Conservation (phyloP, 2,797 vertebrate genomes). For the Channa striata region DNA sequence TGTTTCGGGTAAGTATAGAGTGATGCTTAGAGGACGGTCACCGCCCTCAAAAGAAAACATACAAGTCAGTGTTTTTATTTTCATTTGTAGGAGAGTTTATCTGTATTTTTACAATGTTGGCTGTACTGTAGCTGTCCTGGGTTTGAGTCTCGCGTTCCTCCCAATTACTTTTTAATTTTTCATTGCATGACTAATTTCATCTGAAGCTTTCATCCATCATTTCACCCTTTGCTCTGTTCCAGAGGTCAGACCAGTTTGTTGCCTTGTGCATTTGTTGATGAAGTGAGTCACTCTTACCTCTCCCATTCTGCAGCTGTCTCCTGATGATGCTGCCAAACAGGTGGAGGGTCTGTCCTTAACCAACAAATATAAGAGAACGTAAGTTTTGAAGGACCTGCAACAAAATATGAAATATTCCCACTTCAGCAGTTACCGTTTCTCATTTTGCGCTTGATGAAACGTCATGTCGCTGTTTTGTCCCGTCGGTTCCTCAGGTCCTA, state of each 20-base stretch:
- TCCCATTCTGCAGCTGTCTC: slow-evolving; percentile 59
- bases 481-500: slow-evolving; percentile 71
- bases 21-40: neutral
- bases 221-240: slow-evolving; percentile 17
- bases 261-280: neutral
- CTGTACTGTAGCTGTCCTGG: neutral
- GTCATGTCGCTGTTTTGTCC: no score
- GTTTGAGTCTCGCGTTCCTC: neutral
- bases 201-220: slow-evolving; percentile 10
- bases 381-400: slow-evolving; percentile 37
- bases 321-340: slow-evolving; percentile 47
- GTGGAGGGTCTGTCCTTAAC: slow-evolving; percentile 74
- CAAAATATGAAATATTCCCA: neutral
- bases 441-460: no score
- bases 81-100: neutral
- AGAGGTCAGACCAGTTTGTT: neutral
- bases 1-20: slow-evolving; percentile 20
- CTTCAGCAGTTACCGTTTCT: neutral
- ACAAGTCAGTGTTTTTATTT: no score
- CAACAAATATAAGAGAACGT: slow-evolving; percentile 85
- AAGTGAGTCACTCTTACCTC: neutral
- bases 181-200: slow-evolving; percentile 50
- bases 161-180: slow-evolving; percentile 22
- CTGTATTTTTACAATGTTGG: neutral
- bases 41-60: no score